Conservation (phyloP, 2,797 vertebrate genomes). For the Sebastes baramenuke region DNA sequence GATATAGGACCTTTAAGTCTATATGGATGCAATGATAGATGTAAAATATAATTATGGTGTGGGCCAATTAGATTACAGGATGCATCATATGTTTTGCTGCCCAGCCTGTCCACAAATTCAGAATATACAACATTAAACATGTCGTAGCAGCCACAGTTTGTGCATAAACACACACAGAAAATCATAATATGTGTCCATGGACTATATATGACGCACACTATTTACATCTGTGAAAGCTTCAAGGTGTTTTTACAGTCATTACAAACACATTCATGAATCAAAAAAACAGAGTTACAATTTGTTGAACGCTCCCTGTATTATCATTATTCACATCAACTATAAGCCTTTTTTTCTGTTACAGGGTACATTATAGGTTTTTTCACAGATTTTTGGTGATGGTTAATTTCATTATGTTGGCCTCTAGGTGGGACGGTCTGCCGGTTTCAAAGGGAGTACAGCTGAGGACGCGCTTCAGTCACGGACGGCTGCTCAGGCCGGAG, state of each 20-base stretch:
- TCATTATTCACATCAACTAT: background rate
- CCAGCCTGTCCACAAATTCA: background rate
- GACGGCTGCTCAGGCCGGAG: constrained; percentile 78
- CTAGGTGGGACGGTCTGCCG: constrained; percentile 64
- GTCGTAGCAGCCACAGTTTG: background rate
- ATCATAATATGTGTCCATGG: background rate
- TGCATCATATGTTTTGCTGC: background rate
- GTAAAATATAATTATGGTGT: background rate
- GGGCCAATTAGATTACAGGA: background rate
- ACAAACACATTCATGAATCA: background rate
- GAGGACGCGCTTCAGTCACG: constrained; percentile 74
- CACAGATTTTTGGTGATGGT: background rate
- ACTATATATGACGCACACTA: background rate
- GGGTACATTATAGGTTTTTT: background rate
- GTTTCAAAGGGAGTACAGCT: constrained; percentile 60
- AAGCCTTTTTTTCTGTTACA: background rate
- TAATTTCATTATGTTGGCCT: constrained; percentile 9
- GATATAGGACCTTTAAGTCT: background rate
- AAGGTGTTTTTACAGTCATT: background rate
- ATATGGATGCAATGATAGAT: background rate
- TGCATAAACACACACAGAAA: background rate
- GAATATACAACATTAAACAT: background rate
- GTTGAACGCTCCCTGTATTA: too few relatives aligned
- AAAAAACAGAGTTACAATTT: too few relatives aligned
- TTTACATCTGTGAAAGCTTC: background rate